phyloP scores from a whole-genome alignment of 2,113 vertebrate species.

The Zosterops lateralis region DNA sequence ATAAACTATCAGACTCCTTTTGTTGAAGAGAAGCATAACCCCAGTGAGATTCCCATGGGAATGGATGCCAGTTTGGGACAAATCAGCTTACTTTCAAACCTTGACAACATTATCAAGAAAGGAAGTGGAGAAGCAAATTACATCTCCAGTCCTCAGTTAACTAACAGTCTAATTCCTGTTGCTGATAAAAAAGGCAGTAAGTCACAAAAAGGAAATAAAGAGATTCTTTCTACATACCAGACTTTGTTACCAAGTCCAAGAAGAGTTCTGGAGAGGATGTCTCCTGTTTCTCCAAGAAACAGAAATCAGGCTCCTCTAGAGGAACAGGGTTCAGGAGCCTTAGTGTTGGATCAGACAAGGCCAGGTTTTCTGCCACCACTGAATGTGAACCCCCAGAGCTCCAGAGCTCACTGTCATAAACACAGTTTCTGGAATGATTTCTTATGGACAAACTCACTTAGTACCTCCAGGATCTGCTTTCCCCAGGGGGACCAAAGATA shows the following conservation, averaged over 20 bases:
- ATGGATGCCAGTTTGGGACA: slow-evolving; percentile 72
- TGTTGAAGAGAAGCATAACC: slow-evolving; percentile 71
- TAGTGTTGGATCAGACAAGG: slow-evolving; percentile 77
- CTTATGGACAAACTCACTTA: slow-evolving; percentile 74
- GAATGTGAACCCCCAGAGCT: slow-evolving; percentile 69
- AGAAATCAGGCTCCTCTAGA: slow-evolving; percentile 71
- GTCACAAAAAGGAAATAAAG: slow-evolving; percentile 74
- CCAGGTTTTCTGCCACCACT: slow-evolving; percentile 87
- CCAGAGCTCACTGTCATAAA: slow-evolving; percentile 72
- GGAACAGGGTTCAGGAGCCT: slow-evolving; percentile 76
- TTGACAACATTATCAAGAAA: slow-evolving; percentile 79
- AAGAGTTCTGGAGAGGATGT: slow-evolving; percentile 74
- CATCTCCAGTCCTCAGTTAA: slow-evolving; percentile 86
- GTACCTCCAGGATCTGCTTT: slow-evolving; percentile 76
- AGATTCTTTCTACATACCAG: slow-evolving; percentile 72
- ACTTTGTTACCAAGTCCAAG: slow-evolving; percentile 74
- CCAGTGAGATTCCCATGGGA: slow-evolving; percentile 57
- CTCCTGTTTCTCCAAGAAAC: slow-evolving; percentile 42
- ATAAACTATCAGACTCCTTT: slow-evolving; percentile 72
- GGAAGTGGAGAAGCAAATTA: slow-evolving; percentile 81
- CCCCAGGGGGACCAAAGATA: slow-evolving; percentile 75
- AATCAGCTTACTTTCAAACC: slow-evolving; percentile 77
- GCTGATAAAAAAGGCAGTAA: slow-evolving; percentile 50
- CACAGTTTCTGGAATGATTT: slow-evolving; percentile 64
- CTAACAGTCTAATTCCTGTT: slow-evolving; percentile 30